Evolutionary conservation across 2,797 vertebrate genomes (phyloP), one percentile per base, ranked within the genome.

Genomic region (Decapterus maruadsi): DNA sequence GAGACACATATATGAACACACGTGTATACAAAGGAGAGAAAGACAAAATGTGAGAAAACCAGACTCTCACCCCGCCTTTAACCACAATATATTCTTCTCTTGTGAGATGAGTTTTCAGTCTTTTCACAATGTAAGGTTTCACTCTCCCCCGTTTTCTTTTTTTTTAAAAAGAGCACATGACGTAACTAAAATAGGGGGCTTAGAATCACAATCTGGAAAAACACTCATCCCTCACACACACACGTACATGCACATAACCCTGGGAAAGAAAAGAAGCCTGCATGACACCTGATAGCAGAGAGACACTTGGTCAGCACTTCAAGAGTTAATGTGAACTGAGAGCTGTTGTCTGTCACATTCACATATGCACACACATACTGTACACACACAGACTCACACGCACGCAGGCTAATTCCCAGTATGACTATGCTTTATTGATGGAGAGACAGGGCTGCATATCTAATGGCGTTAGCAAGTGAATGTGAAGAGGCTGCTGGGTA

Each of bases 361-460:
- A 66, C 71, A 68, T 43, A 38, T 0, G 9, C 68, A 63, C 51
- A 68, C 50, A 65, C 60, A 26, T 4, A 40, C 48, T 22, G 20
- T 31, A 70, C 65, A 57, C 38, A 48, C 38, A 48, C 31, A 54
- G 13, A 62, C 60, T 57, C 31, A 50, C 36, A 22, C 67, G 66
- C 54, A 57, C 58, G 68, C 17, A 62, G 50, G 42, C 70, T 62
- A 75, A 83, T 77, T 87, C 67, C 83, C 79, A 77, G 60, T 78
- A 74, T 83, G 84, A 85, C 78, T 73, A 63, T 70, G 81, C 76
- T 68, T 88, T 88, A 91, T 85, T 88, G 87, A 90, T 87, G 84
- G 82, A 73, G 80, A 80, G 76, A 86, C 80, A 72, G 34, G 61
- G 74, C 82, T 87, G 87, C 81, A 88, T 89, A 85, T 87, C 78